Evolutionary conservation across 2,797 vertebrate species (phyloP), one percentile per base, ranked within the genome.

Genomic region (Novumbra hubbsi): DNA sequence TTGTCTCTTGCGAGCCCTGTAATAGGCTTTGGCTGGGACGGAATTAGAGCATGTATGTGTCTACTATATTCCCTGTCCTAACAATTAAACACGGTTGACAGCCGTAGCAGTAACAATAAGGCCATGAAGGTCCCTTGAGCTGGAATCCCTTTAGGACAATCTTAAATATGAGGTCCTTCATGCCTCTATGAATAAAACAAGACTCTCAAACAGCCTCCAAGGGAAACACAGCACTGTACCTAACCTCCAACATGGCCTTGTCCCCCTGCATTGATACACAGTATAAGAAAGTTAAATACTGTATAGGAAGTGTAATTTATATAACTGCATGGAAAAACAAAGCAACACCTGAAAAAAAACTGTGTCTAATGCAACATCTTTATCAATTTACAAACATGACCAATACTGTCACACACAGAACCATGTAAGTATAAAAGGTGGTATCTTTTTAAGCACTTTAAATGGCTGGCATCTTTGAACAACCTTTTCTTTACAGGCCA

Each of bases 41-140:
- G 62, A 87, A 87, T 85, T 75, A 82, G 73, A 71, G 74, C 79
- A 79, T 83, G 88, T 86, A 88, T 83, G 83, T 87, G 82, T 82
- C 68, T 77, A 80, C 45, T 80, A 82, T 73, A 81, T 80, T 85
- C 83, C 75, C 17, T 28, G 71, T 71, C 71, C 70, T 75, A 77
- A 83, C 77, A 79, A 76, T 76, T 78, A 81, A 75, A 74, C 73
- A 78, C 60, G 73, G 14, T 30, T 78, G 73, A 70, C 72, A 74
- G 76, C 67, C 30, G 55, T 50, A 62, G 62, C 76, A 52, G 41
- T 74, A 66, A 72, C 41, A 34, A 64, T 72, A 41, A 16, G 16
- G 24, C 38, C 24, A 62, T 32, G 48, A 15, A 70, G 69, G 49
- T 32, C 69, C 69, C 69, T 45, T 32, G 69, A 70, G 69, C 27